A percentile compares a stretch with the other conserved stretches of the same genome.
These are phyloP conservation scores for Syrrhaptes paradoxus DNA, from an alignment of 2,113 vertebrate species.

Conservation along the genomic window DNA sequence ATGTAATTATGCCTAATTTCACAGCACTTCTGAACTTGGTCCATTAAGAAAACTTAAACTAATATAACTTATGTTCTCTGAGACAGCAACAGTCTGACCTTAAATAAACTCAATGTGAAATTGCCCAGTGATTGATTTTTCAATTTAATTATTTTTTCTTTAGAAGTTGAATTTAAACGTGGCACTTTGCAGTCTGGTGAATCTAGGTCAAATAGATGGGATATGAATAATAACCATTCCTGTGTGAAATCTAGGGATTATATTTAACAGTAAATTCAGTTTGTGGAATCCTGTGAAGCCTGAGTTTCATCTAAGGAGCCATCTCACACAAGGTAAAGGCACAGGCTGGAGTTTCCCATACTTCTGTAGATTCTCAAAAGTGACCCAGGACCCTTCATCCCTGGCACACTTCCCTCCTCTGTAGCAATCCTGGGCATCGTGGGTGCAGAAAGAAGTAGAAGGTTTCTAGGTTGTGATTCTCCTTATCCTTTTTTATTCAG, in stretches of 20 bases:
- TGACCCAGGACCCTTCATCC: neutral
- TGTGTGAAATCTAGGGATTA: neutral
- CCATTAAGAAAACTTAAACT: constrained; percentile 9
- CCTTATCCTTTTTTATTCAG: neutral
- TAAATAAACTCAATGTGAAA: constrained; percentile 11
- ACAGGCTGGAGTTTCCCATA: neutral
- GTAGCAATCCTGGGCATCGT: neutral
- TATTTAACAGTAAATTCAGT: neutral
- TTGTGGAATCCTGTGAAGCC: neutral
- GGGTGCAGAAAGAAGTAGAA: accelerated
- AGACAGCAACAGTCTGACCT: neutral
- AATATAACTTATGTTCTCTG: neutral
- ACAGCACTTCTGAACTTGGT: neutral
- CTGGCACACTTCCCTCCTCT: accelerated
- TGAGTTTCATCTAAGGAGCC: neutral
- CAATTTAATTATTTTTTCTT: constrained; percentile 40
- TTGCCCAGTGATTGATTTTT: constrained; percentile 1
- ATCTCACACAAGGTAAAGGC: neutral
- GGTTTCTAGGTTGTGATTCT: neutral
- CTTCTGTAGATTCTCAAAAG: neutral
- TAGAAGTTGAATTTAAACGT: constrained; percentile 27
- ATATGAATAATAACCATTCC: constrained; percentile 8
- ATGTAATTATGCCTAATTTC: neutral
- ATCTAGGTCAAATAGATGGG: constrained; percentile 30
- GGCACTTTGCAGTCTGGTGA: neutral